Conservation (phyloP, 2,113 vertebrate species). For the cat (Felis catus) region DNA sequence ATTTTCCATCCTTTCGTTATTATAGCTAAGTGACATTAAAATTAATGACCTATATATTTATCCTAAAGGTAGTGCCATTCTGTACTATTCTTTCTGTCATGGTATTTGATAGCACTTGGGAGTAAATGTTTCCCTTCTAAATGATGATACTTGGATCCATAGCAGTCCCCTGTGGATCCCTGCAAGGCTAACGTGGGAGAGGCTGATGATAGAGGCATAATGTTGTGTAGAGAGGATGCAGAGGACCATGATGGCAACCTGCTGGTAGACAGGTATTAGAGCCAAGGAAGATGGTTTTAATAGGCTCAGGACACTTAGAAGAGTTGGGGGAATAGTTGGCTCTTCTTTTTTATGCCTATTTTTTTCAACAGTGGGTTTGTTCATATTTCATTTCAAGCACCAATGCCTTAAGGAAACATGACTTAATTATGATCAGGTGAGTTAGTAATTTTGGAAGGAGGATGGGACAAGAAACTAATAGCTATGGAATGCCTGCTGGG, state of each 20-base stretch:
- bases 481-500: not conserved
- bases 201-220: not conserved
- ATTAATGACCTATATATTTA: not conserved
- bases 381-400: not conserved
- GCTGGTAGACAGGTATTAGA: not conserved
- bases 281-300: not conserved
- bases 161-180: not conserved
- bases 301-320: not conserved
- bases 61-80: not conserved
- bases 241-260: not conserved
- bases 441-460: not conserved
- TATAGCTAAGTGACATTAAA: not conserved
- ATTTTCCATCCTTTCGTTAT: not conserved
- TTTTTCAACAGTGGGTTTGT: not conserved
- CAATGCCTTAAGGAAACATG: not conserved
- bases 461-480: not conserved
- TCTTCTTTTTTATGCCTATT: not conserved
- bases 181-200: not conserved
- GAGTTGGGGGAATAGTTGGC: not conserved
- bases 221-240: not conserved
- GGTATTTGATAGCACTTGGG: not conserved
- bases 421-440: slow-evolving; percentile 6
- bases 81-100: not conserved
- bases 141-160: not conserved
- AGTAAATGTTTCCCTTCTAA: not conserved